Percentiles rank a stretch among this genome's conserved stretches.
phyloP scores from a whole-genome alignment of 2,888 invertebrate genomes.

The Podabrus alpinus region DNA sequence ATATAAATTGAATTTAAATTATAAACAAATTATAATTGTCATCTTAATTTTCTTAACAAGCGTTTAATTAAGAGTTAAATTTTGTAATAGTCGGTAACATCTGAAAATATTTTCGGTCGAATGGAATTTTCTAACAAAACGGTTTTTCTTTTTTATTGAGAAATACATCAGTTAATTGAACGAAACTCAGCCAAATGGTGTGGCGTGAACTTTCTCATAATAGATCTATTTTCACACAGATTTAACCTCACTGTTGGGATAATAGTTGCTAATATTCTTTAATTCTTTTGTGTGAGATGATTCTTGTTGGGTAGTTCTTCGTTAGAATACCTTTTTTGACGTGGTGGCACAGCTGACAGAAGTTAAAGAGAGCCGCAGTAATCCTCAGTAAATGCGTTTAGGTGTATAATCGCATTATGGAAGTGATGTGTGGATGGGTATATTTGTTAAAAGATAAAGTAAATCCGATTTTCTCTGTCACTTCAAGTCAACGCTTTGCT shows the following conservation, averaged over 20 bases:
- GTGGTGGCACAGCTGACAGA: slow-evolving; percentile 26
- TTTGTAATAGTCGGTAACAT: background rate
- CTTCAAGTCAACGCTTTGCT: slow-evolving; percentile 6
- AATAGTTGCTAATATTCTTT: slow-evolving; percentile 26
- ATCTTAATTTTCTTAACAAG: background rate
- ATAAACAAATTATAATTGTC: slow-evolving; percentile 12
- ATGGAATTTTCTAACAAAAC: background rate
- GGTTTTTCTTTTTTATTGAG: background rate
- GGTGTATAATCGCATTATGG: slow-evolving; percentile 28
- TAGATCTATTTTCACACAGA: slow-evolving; percentile 9
- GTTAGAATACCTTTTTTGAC: slow-evolving; percentile 16
- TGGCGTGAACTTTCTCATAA: background rate
- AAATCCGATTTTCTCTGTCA: slow-evolving; percentile 23
- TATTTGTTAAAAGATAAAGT: slow-evolving; percentile 21
- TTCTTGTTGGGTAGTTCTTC: slow-evolving; percentile 7
- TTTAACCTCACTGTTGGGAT: slow-evolving; percentile 4
- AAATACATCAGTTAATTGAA: background rate
- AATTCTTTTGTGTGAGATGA: slow-evolving; percentile 22
- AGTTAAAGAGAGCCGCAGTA: slow-evolving; percentile 27
- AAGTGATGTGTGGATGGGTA: slow-evolving; percentile 19
- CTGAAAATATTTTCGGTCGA: background rate
- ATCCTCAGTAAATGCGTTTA: slow-evolving; percentile 27
- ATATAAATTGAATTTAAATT: slow-evolving; percentile 2
- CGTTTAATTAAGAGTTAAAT: slow-evolving; percentile 1
- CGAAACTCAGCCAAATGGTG: background rate